Conservation (phyloP, 2,113 vertebrate species). For the Cyprinodon tularosa region DNA sequence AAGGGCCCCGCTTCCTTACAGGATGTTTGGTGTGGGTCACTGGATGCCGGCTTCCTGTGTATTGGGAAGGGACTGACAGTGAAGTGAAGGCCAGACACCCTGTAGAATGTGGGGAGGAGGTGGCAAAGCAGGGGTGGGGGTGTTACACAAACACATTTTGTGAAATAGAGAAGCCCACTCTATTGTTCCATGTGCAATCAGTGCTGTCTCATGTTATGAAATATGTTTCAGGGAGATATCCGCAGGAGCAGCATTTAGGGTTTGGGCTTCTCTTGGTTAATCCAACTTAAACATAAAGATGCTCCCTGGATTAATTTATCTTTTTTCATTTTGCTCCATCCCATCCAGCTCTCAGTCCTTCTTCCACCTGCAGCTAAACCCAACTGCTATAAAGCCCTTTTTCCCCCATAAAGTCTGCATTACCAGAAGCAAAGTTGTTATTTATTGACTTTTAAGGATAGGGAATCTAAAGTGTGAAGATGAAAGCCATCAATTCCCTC, state of each 20-base stretch:
- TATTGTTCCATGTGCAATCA: constrained; percentile 63
- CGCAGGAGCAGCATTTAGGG: constrained; percentile 18
- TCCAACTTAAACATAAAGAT: constrained; percentile 5
- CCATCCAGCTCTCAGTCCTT: constrained; percentile 7
- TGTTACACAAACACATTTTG: constrained; percentile 65
- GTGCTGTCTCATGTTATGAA: constrained; percentile 55
- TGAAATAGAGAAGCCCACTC: constrained; percentile 59
- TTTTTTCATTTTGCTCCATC: constrained; percentile 23
- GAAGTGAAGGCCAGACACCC: constrained; percentile 78
- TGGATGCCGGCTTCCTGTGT: constrained; percentile 83
- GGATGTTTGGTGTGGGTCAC: constrained; percentile 84
- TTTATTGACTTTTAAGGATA: constrained; percentile 55
- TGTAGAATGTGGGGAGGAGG: constrained; percentile 68
- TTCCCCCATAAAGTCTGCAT: constrained; percentile 22
- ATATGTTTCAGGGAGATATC: constrained; percentile 34
- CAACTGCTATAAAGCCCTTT: constrained; percentile 30
- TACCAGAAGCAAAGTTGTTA: constrained; percentile 43
- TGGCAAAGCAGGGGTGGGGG: constrained; percentile 37
- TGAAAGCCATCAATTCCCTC: constrained; percentile 56
- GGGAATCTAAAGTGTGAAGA: constrained; percentile 36
- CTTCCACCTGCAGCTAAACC: constrained; percentile 22
- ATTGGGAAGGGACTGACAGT: constrained; percentile 79
- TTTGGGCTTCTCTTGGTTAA: constrained; percentile 1
- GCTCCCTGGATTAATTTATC: constrained; percentile 1
- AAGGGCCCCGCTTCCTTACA: constrained; percentile 80